Conservation (phyloP, 2,888 invertebrate species). For the Eudemis profundana region DNA sequence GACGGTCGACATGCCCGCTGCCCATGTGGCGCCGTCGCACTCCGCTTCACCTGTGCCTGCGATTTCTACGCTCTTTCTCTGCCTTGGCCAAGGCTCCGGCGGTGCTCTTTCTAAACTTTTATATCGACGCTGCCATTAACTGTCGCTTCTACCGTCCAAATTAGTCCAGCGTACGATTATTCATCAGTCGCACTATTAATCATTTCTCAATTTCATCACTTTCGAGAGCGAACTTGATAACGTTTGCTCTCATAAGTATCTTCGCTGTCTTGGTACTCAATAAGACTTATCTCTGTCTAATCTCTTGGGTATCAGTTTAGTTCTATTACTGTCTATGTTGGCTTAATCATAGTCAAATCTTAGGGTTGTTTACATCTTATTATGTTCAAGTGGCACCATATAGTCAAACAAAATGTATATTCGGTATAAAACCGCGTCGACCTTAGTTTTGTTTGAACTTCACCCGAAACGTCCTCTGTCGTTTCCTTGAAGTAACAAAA, state of each 20-base stretch:
- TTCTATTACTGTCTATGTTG: not conserved
- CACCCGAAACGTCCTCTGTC: conserved; percentile 22
- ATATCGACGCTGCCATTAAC: not conserved
- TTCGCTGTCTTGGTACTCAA: too few relatives aligned
- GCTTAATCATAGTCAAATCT: not conserved
- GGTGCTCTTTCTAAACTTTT: conserved; percentile 40
- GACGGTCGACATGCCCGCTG: conserved; percentile 78
- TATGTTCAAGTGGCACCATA: not conserved
- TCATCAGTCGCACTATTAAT: too few relatives aligned
- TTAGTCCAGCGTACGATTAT: too few relatives aligned
- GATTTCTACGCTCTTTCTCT: conserved; percentile 71
- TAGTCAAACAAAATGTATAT: not conserved
- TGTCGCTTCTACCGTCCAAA: not conserved
- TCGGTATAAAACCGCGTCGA: conserved; percentile 10
- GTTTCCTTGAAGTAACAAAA: conserved; percentile 38
- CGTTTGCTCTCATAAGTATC: too few relatives aligned
- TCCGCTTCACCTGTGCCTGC: conserved; percentile 72
- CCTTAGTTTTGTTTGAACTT: conserved; percentile 38
- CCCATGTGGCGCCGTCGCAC: conserved; percentile 75
- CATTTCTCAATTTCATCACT: too few relatives aligned
- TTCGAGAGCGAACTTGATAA: too few relatives aligned
- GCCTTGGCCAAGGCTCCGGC: conserved; percentile 55
- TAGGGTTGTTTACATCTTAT: not conserved
- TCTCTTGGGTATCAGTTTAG: too few relatives aligned
- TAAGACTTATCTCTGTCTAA: too few relatives aligned